Conservation (phyloP, 2,113 vertebrate species). For the Psittacus erithacus region DNA sequence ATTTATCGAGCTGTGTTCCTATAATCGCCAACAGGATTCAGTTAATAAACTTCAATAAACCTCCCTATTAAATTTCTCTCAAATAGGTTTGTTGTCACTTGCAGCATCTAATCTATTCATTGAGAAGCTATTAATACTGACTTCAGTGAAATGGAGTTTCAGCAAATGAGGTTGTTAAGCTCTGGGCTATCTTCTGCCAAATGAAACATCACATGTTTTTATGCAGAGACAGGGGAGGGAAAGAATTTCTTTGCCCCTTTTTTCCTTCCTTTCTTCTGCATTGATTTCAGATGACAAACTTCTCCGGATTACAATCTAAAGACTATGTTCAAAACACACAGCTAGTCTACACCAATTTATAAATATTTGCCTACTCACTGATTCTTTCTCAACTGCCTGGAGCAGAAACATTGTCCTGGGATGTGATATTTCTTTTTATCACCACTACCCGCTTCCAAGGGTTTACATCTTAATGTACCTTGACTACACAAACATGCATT, state of each 20-base stretch:
- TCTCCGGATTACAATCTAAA: neutral
- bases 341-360: neutral
- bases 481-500: accelerated
- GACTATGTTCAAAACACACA: neutral
- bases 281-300: neutral
- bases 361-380: neutral
- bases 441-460: neutral
- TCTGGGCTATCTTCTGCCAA: constrained; percentile 52
- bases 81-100: constrained; percentile 71
- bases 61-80: constrained; percentile 77
- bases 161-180: constrained; percentile 60
- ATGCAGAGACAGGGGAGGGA: neutral
- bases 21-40: constrained; percentile 75
- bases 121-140: constrained; percentile 72
- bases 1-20: constrained; percentile 69
- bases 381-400: neutral
- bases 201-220: neutral
- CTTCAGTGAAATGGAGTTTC: constrained; percentile 63
- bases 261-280: neutral
- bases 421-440: neutral
- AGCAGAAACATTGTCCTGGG: neutral
- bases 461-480: neutral
- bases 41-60: constrained; percentile 80
- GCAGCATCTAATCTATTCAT: constrained; percentile 74
- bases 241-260: neutral